Conservation (phyloP, 2,888 invertebrate species). For the Pardosa pseudoannulata region DNA sequence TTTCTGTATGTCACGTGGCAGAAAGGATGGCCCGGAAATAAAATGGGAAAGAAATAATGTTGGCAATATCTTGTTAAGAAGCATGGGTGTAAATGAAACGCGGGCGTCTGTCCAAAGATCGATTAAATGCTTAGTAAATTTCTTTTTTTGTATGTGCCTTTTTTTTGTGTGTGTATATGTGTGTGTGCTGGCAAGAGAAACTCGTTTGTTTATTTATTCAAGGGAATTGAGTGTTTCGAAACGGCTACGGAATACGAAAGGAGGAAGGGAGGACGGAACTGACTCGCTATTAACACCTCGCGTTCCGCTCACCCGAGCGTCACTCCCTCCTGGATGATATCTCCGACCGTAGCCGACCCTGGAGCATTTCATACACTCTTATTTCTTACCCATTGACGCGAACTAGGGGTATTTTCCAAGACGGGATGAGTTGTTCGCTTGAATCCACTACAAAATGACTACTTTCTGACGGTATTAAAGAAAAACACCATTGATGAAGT, state of each 20-base stretch:
- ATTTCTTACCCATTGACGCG: not conserved
- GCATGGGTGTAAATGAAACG: slow-evolving; percentile 54
- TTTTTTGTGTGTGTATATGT: not conserved
- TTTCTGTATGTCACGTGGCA: not conserved
- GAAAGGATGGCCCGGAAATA: not conserved
- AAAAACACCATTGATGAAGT: no score
- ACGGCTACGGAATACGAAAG: not conserved
- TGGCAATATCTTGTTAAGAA: slow-evolving; percentile 17
- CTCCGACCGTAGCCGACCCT: not conserved
- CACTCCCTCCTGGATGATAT: not conserved
- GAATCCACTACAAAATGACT: no score
- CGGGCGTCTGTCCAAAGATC: slow-evolving; percentile 60
- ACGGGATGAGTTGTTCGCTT: no score
- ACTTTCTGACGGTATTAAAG: no score
- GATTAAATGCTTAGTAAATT: slow-evolving; percentile 48
- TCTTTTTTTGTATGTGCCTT: not conserved
- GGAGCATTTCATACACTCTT: not conserved
- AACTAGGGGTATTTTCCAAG: not conserved
- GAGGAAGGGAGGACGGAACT: not conserved
- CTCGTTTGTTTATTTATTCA: slow-evolving; percentile 2
- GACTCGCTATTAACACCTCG: not conserved
- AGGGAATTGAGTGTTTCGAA: not conserved
- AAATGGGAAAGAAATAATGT: not conserved
- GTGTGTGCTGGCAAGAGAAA: no score
- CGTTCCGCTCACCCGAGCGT: not conserved